These are phyloP conservation scores for Semaprochilodus insignis DNA, from an alignment of 2,797 vertebrate species.

Conservation along the genomic window DNA sequence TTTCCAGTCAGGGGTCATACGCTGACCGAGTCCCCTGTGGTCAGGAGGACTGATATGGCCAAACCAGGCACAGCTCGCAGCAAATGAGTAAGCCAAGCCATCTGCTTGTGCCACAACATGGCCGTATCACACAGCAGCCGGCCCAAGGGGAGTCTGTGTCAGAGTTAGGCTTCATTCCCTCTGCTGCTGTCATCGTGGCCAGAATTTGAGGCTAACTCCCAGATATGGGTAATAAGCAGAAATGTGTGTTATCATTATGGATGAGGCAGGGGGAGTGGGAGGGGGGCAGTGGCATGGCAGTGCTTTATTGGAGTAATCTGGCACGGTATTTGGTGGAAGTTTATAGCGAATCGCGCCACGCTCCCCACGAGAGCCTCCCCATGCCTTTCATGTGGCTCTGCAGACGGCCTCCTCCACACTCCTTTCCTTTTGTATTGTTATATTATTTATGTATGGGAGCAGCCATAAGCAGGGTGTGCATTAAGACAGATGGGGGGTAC, in stretches of 20 bases:
- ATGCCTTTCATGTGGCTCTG: constrained; percentile 77
- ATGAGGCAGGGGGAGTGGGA: constrained; percentile 30
- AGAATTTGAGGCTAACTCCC: constrained; percentile 7
- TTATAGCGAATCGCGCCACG: constrained; percentile 63
- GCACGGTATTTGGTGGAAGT: constrained; percentile 32
- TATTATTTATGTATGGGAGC: constrained; percentile 81
- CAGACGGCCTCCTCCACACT: constrained; percentile 66
- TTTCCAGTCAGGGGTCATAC: constrained; percentile 44
- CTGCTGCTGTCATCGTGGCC: constrained; percentile 10
- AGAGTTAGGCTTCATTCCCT: constrained; percentile 25
- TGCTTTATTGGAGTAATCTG: constrained; percentile 55
- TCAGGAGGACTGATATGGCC: constrained; percentile 86
- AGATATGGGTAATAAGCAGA: constrained; percentile 50
- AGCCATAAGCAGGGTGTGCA: constrained; percentile 70
- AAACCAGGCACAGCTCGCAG: constrained; percentile 81
- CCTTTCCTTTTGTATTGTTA: constrained; percentile 83
- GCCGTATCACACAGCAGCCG: constrained; percentile 62
- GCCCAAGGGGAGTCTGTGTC: constrained; percentile 37
- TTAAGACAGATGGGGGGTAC: constrained; percentile 70
- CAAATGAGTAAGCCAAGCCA: constrained; percentile 89
- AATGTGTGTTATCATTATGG: constrained; percentile 51
- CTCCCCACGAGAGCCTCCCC: constrained; percentile 69
- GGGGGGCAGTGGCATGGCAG: background rate
- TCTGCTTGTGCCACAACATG: constrained; percentile 88
- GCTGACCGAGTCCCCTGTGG: constrained; percentile 70